phyloP scores from a whole-genome alignment of 2,888 invertebrate species.

The Caenorhabditis doughertyi region DNA sequence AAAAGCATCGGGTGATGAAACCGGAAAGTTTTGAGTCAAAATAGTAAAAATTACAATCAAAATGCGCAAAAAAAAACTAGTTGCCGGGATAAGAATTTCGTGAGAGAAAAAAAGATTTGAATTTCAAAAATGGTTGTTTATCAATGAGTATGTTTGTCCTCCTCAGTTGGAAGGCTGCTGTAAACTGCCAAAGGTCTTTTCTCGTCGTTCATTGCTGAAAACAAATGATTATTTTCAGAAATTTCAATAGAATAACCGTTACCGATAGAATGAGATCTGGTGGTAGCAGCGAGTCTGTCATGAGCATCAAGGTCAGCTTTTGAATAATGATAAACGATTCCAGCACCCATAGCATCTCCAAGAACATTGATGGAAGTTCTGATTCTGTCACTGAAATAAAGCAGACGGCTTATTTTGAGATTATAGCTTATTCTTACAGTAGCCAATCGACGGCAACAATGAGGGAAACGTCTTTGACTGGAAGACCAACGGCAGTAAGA shows the following conservation, averaged over 20 bases:
- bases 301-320: conserved; percentile 80
- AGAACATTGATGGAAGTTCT: conserved; percentile 86
- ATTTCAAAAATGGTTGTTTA: too few species aligned
- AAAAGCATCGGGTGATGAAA: conserved; percentile 51
- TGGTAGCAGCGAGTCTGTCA: conserved; percentile 66
- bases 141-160: conserved; percentile 59
- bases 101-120: neutral
- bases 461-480: conserved; percentile 84
- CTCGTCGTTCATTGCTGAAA: conserved; percentile 64
- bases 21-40: conserved; percentile 14
- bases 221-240: neutral
- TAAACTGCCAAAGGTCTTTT: conserved; percentile 63
- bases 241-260: too few species aligned
- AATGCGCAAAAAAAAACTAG: conserved; percentile 8
- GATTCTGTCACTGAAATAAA: conserved; percentile 85
- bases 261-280: conserved; percentile 65
- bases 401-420: neutral
- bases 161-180: conserved; percentile 64
- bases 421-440: conserved; percentile 82
- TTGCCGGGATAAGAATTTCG: neutral
- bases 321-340: conserved; percentile 85
- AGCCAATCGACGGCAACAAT: conserved; percentile 85
- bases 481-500: conserved; percentile 84
- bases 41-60: neutral
- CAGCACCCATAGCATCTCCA: conserved; percentile 86